Evolutionary conservation across 2,888 invertebrate species (phyloP).

Genomic region (Coelinius sp.): DNA sequence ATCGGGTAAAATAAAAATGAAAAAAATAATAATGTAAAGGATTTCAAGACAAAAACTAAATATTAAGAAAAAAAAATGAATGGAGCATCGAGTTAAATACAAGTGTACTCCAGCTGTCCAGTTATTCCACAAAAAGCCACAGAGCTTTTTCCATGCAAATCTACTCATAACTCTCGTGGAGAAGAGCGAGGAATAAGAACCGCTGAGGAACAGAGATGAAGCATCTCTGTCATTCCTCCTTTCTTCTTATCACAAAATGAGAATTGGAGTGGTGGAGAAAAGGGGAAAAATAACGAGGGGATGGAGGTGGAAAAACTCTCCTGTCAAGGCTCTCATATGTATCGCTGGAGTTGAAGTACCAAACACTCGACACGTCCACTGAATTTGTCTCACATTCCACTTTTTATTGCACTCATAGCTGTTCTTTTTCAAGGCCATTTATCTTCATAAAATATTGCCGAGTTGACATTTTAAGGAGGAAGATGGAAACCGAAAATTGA

Average conservation of each 20-base stretch:
- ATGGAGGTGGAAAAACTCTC: slow-evolving; percentile 33
- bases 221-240: neutral
- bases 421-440: neutral
- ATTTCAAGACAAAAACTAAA: neutral
- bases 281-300: slow-evolving; percentile 21
- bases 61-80: neutral
- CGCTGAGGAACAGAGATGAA: neutral
- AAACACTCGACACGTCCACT: slow-evolving; percentile 32
- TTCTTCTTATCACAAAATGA: neutral
- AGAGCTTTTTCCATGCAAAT: slow-evolving; percentile 64
- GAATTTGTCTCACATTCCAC: slow-evolving; percentile 28
- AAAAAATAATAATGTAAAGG: too few relatives aligned
- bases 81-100: neutral
- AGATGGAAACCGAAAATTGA: neutral
- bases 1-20: too few relatives aligned
- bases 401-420: slow-evolving; percentile 19
- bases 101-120: slow-evolving; percentile 25
- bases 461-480: neutral
- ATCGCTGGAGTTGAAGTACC: slow-evolving; percentile 18
- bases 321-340: slow-evolving; percentile 40
- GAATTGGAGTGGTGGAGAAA: neutral
- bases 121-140: slow-evolving; percentile 37
- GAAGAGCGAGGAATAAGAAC: neutral
- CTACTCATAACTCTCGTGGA: slow-evolving; percentile 51
- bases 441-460: neutral